Base-by-base conservation (phyloP, 2,888 invertebrate species). In the Ptilodon capucinus region DNA sequence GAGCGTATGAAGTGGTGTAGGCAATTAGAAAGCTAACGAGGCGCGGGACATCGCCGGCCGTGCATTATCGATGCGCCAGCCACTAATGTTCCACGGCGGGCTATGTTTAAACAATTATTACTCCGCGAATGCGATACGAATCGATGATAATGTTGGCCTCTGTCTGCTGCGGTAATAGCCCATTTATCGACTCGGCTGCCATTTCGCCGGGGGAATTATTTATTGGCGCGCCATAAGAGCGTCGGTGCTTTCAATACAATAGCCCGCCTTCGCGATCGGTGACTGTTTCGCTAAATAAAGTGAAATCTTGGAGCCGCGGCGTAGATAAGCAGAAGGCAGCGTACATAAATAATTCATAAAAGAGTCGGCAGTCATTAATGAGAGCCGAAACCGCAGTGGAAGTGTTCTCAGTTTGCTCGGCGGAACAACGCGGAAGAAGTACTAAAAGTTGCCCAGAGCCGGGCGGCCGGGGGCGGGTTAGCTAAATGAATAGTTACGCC, bases 31-130 rank as follows among this genome's bases (percentile, higher is more conserved):
- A 80, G 79, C 68, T 74, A 76, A 76, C 68, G 68, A 78, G 71
- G 61, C 52, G 62, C 68, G 72, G 66, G 71, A 70, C 71, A 68
- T 70, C 54, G 64, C 70, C 56, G 65, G 57, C 67, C 57, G 64
- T 81, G 79, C 83, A 84, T 84, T 86, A 86, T 85, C 81, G 75
- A 86, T 81, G 71, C 67, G 71, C 73, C 76, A 64, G 72, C 76
- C 76, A 68, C 82, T 85, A 86, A 84, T 81, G 79, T 77, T 74
- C 76, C 74, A 68, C 80, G 71, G 78, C 77, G 75, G 75, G 76
- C 82, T 84, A 81, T 86, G 85, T 86, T 88, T 86, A 86, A 87
- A 88, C 87, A 87, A 88, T 89, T 86, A 88, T 85, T 81, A 76
- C 79, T 71, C 74, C 71, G 76, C 79, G 77, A 85, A 84, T 81